These are phyloP conservation scores for Pachycephus smyrnensis DNA, from an alignment of 2,888 invertebrate genomes.

Conservation along the genomic window DNA sequence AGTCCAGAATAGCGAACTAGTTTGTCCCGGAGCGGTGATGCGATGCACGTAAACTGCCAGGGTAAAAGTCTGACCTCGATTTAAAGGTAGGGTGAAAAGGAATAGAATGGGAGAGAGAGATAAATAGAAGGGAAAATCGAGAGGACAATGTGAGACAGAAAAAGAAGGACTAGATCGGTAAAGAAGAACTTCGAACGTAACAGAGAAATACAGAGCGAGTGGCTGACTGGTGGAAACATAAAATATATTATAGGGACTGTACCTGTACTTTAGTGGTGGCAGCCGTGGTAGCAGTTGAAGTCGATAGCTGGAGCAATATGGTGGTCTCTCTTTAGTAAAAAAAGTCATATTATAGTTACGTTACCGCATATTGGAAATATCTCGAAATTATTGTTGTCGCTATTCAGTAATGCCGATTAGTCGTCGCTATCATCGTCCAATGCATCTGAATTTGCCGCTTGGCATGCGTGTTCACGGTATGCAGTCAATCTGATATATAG, in stretches of 20 bases:
- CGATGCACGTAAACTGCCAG: conserved; percentile 48
- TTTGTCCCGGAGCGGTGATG: conserved; percentile 37
- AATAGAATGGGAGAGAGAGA: background rate
- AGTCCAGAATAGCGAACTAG: conserved; percentile 25
- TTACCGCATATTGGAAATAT: too few species aligned
- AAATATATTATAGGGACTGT: background rate
- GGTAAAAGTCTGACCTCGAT: conserved; percentile 17
- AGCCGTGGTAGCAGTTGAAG: conserved; percentile 11
- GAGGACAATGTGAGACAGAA: background rate
- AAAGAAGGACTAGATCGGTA: background rate
- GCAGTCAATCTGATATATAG: too few species aligned
- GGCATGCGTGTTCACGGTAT: too few species aligned
- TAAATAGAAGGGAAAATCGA: background rate
- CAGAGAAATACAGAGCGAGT: background rate
- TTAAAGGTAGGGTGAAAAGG: conserved; percentile 15
- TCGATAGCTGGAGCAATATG: conserved; percentile 26
- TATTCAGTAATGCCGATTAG: too few species aligned
- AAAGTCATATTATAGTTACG: too few species aligned
- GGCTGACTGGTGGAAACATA: background rate
- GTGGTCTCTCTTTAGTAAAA: too few species aligned
- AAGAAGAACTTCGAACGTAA: background rate
- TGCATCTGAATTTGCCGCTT: too few species aligned
- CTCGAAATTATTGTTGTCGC: too few species aligned
- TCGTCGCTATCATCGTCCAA: too few species aligned
- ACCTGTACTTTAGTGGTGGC: background rate